Evolutionary conservation across 1,140 invertebrate genomes (phyloP).

Genomic region (Drosophila pallidifrons): DNA sequence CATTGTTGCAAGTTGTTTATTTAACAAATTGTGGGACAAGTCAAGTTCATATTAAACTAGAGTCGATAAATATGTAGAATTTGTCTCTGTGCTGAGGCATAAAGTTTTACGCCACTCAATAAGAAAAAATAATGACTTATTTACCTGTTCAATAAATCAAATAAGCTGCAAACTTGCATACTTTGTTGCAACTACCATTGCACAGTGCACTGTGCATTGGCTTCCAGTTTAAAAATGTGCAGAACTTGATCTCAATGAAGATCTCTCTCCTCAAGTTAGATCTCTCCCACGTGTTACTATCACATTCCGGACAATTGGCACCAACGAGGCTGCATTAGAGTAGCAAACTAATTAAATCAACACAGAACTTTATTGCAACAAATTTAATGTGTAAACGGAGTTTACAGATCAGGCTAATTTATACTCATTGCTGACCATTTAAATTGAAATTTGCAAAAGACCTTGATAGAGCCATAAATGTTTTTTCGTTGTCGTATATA

Average conservation of each 20-base stretch:
- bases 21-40: background rate
- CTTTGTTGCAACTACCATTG: too few species aligned
- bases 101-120: too few species aligned
- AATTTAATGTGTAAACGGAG: background rate
- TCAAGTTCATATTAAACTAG: background rate
- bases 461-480: background rate
- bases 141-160: too few species aligned
- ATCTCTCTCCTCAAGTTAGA: too few species aligned
- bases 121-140: too few species aligned
- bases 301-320: slow-evolving; percentile 2
- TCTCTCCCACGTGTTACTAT: too few species aligned
- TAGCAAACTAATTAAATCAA: slow-evolving; percentile 20
- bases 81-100: too few species aligned
- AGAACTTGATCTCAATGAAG: too few species aligned
- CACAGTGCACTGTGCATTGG: too few species aligned
- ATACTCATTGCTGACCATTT: background rate
- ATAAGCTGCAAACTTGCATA: too few species aligned
- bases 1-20: background rate
- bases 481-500: background rate
- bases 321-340: slow-evolving; percentile 2
- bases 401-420: background rate
- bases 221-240: too few species aligned
- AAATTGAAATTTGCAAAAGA: background rate
- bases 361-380: slow-evolving; percentile 15
- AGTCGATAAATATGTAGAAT: background rate